phyloP scores from a whole-genome alignment of 2,797 vertebrate genomes.

The Sebastes iracundus region DNA sequence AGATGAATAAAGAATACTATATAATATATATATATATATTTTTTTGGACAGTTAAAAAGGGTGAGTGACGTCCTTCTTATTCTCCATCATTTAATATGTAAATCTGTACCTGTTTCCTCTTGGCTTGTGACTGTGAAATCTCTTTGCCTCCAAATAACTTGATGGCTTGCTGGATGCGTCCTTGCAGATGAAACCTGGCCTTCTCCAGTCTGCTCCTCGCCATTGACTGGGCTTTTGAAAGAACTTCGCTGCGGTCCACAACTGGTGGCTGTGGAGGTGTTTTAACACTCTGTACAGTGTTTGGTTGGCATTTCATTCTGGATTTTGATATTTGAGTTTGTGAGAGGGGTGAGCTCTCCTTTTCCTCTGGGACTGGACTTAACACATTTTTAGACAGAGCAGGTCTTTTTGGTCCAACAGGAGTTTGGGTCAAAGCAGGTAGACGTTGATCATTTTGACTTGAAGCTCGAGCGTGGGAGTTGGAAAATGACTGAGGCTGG shows the following conservation, averaged over 20 bases:
- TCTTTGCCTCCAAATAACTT: slow-evolving; percentile 80
- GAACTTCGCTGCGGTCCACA: slow-evolving; percentile 61
- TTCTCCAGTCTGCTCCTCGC: slow-evolving; percentile 83
- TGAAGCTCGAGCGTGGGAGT: not conserved
- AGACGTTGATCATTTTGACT: not conserved
- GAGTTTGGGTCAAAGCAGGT: not conserved
- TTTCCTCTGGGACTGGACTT: not conserved
- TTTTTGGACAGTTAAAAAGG: too few relatives aligned
- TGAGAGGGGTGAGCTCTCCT: not conserved
- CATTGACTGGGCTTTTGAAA: slow-evolving; percentile 67
- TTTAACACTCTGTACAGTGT: not conserved
- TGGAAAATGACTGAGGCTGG: not conserved
- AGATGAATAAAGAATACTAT: too few relatives aligned
- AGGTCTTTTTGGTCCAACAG: not conserved
- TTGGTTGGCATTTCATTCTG: slow-evolving; percentile 10
- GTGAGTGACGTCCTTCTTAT: not conserved
- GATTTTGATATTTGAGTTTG: not conserved
- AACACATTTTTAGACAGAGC: not conserved
- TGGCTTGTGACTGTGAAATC: slow-evolving; percentile 72
- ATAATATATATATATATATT: too few relatives aligned
- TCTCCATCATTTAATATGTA: not conserved
- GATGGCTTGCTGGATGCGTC: slow-evolving; percentile 82
- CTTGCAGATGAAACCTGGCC: slow-evolving; percentile 81
- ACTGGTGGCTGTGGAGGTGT: slow-evolving; percentile 17
- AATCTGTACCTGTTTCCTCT: slow-evolving; percentile 86